Evolutionary conservation across 2,113 vertebrate species (phyloP).

Genomic region (Neoarius graeffei): DNA sequence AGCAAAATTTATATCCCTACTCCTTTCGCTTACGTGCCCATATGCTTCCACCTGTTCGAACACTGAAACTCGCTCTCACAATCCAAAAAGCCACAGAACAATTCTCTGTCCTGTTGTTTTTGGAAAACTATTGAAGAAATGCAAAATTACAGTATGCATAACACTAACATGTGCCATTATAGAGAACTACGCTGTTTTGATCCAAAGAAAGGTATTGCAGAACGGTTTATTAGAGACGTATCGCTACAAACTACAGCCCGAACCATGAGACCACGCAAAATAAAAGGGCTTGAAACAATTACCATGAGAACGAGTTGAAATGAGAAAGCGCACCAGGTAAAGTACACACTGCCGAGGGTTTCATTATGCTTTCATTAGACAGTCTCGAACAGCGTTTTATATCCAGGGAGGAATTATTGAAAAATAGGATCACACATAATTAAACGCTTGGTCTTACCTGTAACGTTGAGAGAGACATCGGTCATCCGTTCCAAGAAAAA

Average conservation of each 20-base stretch:
- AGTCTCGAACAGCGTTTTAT: neutral
- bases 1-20: slow-evolving; percentile 81
- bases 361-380: slow-evolving; percentile 1
- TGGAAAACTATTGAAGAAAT: neutral
- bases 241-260: neutral
- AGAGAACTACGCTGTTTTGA: neutral
- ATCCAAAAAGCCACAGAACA: neutral
- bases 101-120: neutral
- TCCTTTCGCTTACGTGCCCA: slow-evolving; percentile 24
- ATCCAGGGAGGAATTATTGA: neutral
- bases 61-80: neutral
- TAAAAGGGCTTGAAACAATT: neutral
- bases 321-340: slow-evolving; percentile 20
- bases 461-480: neutral
- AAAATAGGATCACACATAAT: neutral
- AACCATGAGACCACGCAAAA: neutral
- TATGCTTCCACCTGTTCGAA: slow-evolving; percentile 14
- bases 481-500: slow-evolving; percentile 22
- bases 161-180: neutral
- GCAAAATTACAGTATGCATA: neutral
- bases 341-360: neutral
- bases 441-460: slow-evolving; percentile 42
- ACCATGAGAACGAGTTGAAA: slow-evolving; percentile 4
- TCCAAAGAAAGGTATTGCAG: neutral
- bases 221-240: slow-evolving; percentile 11